A percentile compares a stretch with the other conserved stretches of the same genome.
phyloP scores from a whole-genome alignment of 2,888 invertebrate species.

The Sinopyrophorus schimmeli region DNA sequence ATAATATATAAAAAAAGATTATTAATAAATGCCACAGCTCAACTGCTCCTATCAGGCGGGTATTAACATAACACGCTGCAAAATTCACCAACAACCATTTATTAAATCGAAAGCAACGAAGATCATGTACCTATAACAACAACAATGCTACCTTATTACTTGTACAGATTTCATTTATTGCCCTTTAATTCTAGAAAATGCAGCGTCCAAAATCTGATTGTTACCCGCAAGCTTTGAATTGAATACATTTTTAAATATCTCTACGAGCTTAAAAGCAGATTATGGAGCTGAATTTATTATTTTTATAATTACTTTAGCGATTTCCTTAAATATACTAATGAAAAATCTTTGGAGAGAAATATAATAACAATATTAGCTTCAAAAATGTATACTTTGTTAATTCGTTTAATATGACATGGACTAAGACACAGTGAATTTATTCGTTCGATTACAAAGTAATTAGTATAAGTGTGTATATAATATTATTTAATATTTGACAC shows the following conservation, averaged over 20 bases:
- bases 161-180: constrained; percentile 26
- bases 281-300: too few species aligned
- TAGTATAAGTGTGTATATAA: constrained; percentile 25
- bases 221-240: constrained; percentile 24
- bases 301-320: too few species aligned
- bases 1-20: too few species aligned
- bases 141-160: constrained; percentile 44
- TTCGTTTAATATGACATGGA: constrained; percentile 58
- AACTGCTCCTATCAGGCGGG: constrained; percentile 50
- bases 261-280: constrained; percentile 48
- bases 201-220: constrained; percentile 26
- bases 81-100: constrained; percentile 34
- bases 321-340: constrained; percentile 51
- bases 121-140: constrained; percentile 50
- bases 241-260: constrained; percentile 2
- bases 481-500: constrained; percentile 38
- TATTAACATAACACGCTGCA: constrained; percentile 45
- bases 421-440: constrained; percentile 58
- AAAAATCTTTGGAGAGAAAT: constrained; percentile 58
- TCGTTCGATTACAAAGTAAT: constrained; percentile 46
- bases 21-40: constrained; percentile 54
- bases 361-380: constrained; percentile 56
- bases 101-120: constrained; percentile 36
- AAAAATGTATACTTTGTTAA: constrained; percentile 56
- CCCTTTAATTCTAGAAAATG: constrained; percentile 24